Conservation (phyloP, 1,140 invertebrate species). For the Goniozus legneri region DNA sequence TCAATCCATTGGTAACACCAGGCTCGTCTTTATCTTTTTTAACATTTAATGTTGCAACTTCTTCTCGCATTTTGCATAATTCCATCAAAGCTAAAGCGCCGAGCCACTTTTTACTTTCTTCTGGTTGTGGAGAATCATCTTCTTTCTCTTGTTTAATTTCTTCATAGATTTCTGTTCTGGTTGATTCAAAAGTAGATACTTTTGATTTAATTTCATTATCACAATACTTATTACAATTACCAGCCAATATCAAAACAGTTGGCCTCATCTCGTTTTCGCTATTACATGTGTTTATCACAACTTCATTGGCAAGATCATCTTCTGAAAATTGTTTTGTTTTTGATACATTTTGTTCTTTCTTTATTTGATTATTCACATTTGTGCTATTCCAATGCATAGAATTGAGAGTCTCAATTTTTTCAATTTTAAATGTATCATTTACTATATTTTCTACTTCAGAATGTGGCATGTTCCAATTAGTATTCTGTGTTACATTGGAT, state of each 20-base stretch:
- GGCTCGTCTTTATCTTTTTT: conserved; percentile 22
- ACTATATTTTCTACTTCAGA: not conserved
- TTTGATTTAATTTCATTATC: conserved; percentile 35
- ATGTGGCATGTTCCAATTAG: not conserved
- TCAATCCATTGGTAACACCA: conserved; percentile 16
- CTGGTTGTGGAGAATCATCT: conserved; percentile 37
- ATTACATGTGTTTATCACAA: too few species aligned
- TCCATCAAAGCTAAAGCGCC: conserved; percentile 68
- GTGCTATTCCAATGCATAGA: conserved; percentile 5
- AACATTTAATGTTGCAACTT: conserved; percentile 23
- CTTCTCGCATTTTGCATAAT: conserved; percentile 52
- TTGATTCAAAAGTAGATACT: conserved; percentile 13
- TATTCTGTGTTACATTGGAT: not conserved
- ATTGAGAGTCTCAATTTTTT: too few species aligned
- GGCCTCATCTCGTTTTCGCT: conserved; percentile 56
- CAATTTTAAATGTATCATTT: not conserved
- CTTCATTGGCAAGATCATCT: too few species aligned
- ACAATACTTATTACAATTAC: conserved; percentile 35
- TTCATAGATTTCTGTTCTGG: conserved; percentile 38
- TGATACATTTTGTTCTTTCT: not conserved
- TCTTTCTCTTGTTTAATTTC: conserved; percentile 32
- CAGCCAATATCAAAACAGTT: conserved; percentile 57
- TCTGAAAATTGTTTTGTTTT: not conserved
- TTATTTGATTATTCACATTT: not conserved
- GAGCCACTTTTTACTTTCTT: conserved; percentile 58